Base-by-base conservation (phyloP, 2,113 vertebrate species). In the Sinocyclocheilus grahami region DNA sequence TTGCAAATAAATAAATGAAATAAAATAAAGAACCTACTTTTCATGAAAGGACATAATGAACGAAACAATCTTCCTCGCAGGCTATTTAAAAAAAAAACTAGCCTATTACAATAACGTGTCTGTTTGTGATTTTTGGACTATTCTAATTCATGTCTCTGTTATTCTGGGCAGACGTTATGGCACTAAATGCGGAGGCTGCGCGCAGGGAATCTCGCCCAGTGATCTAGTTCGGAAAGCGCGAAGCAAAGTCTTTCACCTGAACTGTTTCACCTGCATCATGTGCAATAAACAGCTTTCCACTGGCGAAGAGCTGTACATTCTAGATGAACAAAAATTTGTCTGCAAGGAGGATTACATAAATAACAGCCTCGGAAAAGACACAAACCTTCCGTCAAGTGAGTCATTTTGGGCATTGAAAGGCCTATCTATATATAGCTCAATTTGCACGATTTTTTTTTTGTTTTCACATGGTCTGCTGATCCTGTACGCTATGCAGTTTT, bases 181-280 rank as follows among this genome's bases (percentile, higher is more conserved):
- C 91, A 99, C 98, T 92, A 99, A 99, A 94, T 99, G 98, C 81
- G 97, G 97, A 6, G 98, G 98, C 48, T 99, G 98, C 78, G 94
- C 97, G 4, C 96, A 99, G 92, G 97, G 97, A 86, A 99, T 99
- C 95, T 96, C 97, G 86, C 98, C 98, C 83, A 99, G 96, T 82
- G 98, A 99, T 93, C 95, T 99, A 89, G 98, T 99, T 87, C 95
- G 98, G 91, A 96, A 96, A 91, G 98, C 98, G 65, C 94, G 97
- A 88, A 98, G 96, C 95, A 98, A 98, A 96, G 98, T 99, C 91
- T 99, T 99, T 92, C 98, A 99, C 95, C 96, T 99, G 89, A 98
- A 97, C 96, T 99, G 98, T 92, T 99, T 99, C 92, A 99, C 98
- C 86, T 99, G 98, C 90, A 95, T 99, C 95, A 98, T 99, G 96